Conservation (phyloP, 2,888 invertebrate species). For the Megaustenia siamemsis region DNA sequence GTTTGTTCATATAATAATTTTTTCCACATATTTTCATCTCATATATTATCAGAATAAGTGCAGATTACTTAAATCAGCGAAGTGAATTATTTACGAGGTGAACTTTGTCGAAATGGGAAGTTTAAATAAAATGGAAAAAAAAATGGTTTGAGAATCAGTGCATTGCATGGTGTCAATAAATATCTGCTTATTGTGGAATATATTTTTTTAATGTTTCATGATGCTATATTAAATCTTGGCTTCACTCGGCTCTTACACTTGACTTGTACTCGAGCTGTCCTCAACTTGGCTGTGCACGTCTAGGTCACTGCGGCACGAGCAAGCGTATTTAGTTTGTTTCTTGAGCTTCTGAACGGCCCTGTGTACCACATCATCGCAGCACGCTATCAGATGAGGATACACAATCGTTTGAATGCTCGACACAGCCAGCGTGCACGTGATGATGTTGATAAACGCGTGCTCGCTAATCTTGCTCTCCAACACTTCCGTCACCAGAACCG, state of each 20-base stretch:
- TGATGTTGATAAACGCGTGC: constrained; percentile 67
- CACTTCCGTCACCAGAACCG: constrained; percentile 70
- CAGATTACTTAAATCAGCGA: too few species aligned
- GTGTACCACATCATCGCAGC: constrained; percentile 68
- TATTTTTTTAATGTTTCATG: too few species aligned
- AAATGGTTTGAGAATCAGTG: too few species aligned
- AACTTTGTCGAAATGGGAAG: too few species aligned
- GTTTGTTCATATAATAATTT: too few species aligned
- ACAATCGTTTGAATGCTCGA: constrained; percentile 72
- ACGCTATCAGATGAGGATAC: constrained; percentile 72
- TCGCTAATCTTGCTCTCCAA: constrained; percentile 61
- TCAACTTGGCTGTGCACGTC: constrained; percentile 41
- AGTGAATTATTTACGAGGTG: too few species aligned
- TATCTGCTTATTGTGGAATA: too few species aligned
- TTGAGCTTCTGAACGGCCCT: constrained; percentile 62
- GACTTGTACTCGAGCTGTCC: constrained; percentile 59
- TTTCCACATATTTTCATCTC: too few species aligned
- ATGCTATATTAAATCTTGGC: too few species aligned
- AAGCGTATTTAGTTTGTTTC: neutral
- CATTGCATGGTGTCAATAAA: too few species aligned
- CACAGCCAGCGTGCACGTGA: constrained; percentile 70
- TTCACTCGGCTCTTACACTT: constrained; percentile 34
- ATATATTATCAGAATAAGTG: too few species aligned
- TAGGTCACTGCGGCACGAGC: constrained; percentile 22
- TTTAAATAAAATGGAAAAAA: too few species aligned